Conservation (phyloP, 2,113 vertebrate species). For the Corapipo altera region DNA sequence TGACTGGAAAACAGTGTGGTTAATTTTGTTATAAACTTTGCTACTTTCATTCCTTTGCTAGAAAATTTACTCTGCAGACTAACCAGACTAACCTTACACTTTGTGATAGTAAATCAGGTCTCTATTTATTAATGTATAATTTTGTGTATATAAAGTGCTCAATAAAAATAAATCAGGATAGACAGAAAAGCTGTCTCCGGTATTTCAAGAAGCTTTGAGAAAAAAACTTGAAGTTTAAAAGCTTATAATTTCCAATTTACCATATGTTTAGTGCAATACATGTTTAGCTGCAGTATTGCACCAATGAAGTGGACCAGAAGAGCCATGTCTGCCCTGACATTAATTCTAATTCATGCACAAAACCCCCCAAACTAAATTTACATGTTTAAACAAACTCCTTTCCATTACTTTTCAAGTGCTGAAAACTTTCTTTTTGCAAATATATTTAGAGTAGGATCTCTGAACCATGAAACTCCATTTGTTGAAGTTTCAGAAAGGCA, state of each 20-base stretch:
- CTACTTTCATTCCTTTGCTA: neutral
- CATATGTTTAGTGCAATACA: neutral
- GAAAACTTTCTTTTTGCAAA: neutral
- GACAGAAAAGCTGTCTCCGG: neutral
- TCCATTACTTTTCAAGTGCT: neutral
- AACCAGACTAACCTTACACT: neutral
- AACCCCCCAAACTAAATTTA: accelerated
- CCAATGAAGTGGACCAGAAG: neutral
- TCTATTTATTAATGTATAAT: neutral
- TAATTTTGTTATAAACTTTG: neutral
- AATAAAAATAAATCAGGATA: neutral
- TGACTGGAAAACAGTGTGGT: neutral
- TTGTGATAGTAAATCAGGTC: neutral
- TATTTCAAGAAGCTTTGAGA: neutral
- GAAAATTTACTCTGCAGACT: neutral
- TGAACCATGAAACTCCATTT: neutral
- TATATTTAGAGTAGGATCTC: neutral
- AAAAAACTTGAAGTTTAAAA: neutral
- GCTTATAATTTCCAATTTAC: neutral
- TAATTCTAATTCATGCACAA: neutral
- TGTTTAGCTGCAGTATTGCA: neutral
- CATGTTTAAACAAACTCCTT: neutral
- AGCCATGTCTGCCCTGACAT: neutral
- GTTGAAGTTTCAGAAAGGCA: neutral
- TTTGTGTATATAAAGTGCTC: neutral